Evolutionary conservation across 2,797 vertebrate species (phyloP), one percentile per base, ranked within the genome.

Genomic region (Morus bassanus): DNA sequence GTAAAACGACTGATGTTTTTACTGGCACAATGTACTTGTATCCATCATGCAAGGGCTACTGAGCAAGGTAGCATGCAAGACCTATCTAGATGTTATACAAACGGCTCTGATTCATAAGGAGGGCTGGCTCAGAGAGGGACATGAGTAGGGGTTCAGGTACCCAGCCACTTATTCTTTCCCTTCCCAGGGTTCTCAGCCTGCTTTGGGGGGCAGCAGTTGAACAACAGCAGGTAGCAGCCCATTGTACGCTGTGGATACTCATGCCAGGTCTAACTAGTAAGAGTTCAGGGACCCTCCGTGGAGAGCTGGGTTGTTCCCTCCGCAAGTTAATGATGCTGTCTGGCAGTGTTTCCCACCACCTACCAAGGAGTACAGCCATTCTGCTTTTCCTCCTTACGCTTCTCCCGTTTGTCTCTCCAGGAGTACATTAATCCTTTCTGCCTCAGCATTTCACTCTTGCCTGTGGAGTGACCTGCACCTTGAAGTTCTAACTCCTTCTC

Each of bases 1-100:
- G 70, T 83, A 76, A 87, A 95, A 92, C 0, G 3, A 82, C 64
- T 54, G 27, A 22, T 92, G 63, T 91, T 95, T 96, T 95, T 88
- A 76, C 70, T 97, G 95, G 89, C 85, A 78, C 15, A 15, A 33
- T 18, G 22, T 67, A 13, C 54, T 51, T 51, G 10, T n/a, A 89
- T 54, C 70, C 78, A 76, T 59, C 37, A 30, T 46, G 45, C 56
- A 80, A 60, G 46, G 60, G 30, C 75, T 89, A 10, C 41, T 65
- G 77, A 79, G 27, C 53, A 39, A 80, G 74, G 73, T 21, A 65
- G 69, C 33, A 28, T 48, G 25, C 45, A 37, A 80, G 67, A 73
- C 48, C n/a, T 51, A 22, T 22, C 46, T 33, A 70, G 78, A 57
- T 41, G 37, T 76, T 87, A 22, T 17, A 12, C 35, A 85, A 54